phyloP scores from a whole-genome alignment of 1,140 invertebrate genomes.

The Zaprionus taronus region DNA sequence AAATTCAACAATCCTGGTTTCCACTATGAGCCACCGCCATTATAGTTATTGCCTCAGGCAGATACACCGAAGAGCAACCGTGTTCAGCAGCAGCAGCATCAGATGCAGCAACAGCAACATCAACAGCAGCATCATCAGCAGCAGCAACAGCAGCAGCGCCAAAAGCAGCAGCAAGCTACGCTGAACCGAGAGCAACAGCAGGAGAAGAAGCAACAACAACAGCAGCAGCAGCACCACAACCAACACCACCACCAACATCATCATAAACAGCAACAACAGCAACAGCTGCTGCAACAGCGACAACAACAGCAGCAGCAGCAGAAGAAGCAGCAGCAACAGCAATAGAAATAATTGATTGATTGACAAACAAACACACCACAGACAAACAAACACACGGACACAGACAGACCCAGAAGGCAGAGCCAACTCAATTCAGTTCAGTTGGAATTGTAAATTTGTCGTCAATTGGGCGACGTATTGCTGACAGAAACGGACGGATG shows the following conservation, averaged over 20 bases:
- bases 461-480: constrained; percentile 7
- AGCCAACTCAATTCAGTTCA: not conserved
- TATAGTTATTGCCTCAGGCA: constrained; percentile 58
- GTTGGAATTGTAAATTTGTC: constrained; percentile 46
- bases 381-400: not conserved
- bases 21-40: constrained; percentile 71
- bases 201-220: constrained; percentile 2
- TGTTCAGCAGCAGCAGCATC: constrained; percentile 10
- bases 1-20: constrained; percentile 84
- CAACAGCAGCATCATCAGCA: constrained; percentile 10
- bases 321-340: constrained; percentile 14
- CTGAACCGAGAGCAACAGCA: constrained; percentile 20
- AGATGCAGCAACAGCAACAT: constrained; percentile 32
- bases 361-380: not conserved
- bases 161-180: constrained; percentile 7
- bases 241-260: constrained; percentile 18
- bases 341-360: constrained; percentile 38
- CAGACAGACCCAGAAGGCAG: not conserved
- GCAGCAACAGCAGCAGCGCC: constrained; percentile 2
- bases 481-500: not conserved
- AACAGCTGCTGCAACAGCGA: constrained; percentile 1
- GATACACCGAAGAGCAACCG: constrained; percentile 11
- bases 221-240: not conserved
- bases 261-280: constrained; percentile 17
- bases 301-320: constrained; percentile 12